Evolutionary conservation across 2,113 vertebrate species (phyloP).

Genomic region (Plecturocebus donacophilus): DNA sequence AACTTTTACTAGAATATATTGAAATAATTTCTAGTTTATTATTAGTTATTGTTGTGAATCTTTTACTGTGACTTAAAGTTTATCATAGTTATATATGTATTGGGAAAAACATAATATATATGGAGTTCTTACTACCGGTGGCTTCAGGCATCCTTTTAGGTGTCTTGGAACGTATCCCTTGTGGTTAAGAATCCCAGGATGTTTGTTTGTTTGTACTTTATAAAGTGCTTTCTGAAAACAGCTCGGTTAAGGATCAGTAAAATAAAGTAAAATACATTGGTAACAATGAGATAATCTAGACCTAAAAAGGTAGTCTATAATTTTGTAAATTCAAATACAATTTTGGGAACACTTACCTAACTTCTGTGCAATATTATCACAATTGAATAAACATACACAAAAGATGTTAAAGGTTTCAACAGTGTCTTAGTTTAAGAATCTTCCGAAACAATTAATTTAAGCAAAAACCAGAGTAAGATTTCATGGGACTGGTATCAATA

Average conservation of each 20-base stretch:
- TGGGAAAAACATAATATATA: no score
- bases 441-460: background rate
- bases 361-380: background rate
- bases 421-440: background rate
- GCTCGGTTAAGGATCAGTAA: conserved; percentile 37
- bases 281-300: conserved; percentile 63
- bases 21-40: no score
- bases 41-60: no score
- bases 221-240: conserved; percentile 48
- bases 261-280: conserved; percentile 67
- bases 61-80: no score
- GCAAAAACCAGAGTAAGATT: background rate
- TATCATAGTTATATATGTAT: no score
- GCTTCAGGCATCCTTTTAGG: no score
- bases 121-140: no score
- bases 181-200: background rate
- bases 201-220: conserved; percentile 43
- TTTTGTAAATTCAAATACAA: conserved; percentile 13
- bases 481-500: background rate
- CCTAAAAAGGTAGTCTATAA: conserved; percentile 23
- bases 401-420: background rate
- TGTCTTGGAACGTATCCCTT: no score
- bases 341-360: background rate
- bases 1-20: no score
- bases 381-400: background rate